Evolutionary conservation across 2,797 vertebrate genomes (phyloP).

Genomic region (Pipistrellus pipistrellus): DNA sequence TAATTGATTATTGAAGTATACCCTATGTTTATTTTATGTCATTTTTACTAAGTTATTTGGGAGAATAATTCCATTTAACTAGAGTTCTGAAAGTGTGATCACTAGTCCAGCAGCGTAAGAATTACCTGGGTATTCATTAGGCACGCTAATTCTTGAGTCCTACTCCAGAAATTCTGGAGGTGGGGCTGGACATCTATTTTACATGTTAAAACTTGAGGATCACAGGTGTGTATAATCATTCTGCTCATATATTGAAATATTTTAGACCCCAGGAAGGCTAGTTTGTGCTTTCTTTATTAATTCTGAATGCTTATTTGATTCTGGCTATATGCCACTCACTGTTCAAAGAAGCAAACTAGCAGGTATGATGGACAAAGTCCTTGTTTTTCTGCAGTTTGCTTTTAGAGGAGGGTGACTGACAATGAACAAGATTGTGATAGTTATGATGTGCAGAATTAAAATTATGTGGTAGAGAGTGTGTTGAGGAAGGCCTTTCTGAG

Average conservation of each 20-base stretch:
- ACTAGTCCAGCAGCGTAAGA: background rate
- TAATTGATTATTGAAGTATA: conserved; percentile 13
- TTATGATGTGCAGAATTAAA: conserved; percentile 49
- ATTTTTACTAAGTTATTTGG: conserved; percentile 45
- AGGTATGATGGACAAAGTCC: background rate
- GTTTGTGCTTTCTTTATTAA: background rate
- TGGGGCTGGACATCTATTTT: conserved; percentile 1
- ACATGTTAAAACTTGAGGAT: conserved; percentile 45
- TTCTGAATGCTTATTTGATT: background rate
- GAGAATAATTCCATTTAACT: conserved; percentile 53
- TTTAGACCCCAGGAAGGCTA: background rate
- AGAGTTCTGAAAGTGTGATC: conserved; percentile 49
- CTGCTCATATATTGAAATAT: conserved; percentile 36
- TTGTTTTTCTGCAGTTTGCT: background rate
- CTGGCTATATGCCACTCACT: background rate
- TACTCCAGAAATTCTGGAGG: background rate
- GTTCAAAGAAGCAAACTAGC: background rate
- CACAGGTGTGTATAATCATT: background rate
- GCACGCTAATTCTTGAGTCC: conserved; percentile 10
- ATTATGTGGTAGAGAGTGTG: background rate
- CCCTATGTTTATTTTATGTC: conserved; percentile 46
- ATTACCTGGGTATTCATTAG: background rate
- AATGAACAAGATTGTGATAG: background rate
- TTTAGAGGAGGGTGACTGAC: background rate
- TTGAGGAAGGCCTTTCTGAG: conserved; percentile 16